Conservation (phyloP, 2,113 vertebrate genomes). For the Ancistrus triradiatus region DNA sequence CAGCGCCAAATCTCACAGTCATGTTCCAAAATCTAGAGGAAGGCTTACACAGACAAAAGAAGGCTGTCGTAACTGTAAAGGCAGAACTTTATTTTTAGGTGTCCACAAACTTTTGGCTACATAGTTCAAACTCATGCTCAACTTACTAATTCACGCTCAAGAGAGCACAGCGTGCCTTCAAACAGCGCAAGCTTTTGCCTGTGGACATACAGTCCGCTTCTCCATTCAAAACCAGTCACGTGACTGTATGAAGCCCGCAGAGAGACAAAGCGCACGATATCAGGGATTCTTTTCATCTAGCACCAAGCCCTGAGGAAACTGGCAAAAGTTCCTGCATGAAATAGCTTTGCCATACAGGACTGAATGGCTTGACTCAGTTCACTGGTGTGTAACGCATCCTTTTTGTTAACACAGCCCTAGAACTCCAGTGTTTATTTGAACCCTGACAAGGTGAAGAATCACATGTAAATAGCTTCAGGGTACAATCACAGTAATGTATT, state of each 20-base stretch:
- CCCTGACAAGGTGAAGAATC: neutral
- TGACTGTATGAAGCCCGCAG: conserved; percentile 61
- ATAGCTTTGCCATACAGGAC: conserved; percentile 42
- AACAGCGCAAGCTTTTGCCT: conserved; percentile 24
- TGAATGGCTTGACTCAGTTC: conserved; percentile 21
- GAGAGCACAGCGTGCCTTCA: conserved; percentile 5
- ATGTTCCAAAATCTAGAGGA: too few species aligned
- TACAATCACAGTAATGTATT: too few species aligned
- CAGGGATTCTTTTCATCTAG: conserved; percentile 35
- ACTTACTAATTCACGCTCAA: neutral
- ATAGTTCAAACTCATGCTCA: too few species aligned
- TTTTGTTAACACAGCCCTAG: conserved; percentile 1
- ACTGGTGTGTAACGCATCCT: conserved; percentile 32
- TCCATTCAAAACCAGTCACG: conserved; percentile 75
- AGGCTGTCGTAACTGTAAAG: too few species aligned
- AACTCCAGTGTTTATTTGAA: neutral
- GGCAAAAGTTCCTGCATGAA: conserved; percentile 48
- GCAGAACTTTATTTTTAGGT: too few species aligned
- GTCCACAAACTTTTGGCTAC: too few species aligned
- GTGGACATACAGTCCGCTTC: conserved; percentile 56
- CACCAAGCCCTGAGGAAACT: conserved; percentile 45
- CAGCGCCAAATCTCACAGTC: too few species aligned
- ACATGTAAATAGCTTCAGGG: neutral
- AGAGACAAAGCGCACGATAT: conserved; percentile 68
- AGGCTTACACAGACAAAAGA: too few species aligned